Evolutionary conservation across 2,888 invertebrate genomes (phyloP), one percentile per base, ranked within the genome.

Genomic region (Plebejus argus): DNA sequence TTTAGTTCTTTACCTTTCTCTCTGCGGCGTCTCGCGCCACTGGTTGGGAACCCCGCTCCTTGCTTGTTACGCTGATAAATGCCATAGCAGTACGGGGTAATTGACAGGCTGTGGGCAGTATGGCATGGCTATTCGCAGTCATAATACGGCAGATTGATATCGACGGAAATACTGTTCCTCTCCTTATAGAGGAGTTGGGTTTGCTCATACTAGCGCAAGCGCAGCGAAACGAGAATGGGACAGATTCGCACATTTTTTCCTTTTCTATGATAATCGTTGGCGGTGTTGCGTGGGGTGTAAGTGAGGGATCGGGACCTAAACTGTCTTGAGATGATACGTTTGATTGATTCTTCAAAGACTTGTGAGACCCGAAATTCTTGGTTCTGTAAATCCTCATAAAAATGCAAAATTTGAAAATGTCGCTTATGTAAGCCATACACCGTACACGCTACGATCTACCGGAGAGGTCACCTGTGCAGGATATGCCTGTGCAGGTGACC

Each of bases 1-100:
- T 39, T 39, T 45, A 45, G 45, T 53, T 53, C 18, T 18, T 53
- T 20, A 20, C 20, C 58, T 58, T 58, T 18, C 53, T 45, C 10
- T 45, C 45, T 53, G 18, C 53, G 53, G 18, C 53, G 5, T 18
- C 53, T 53, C 5, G 53, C 4, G 12, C 53, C 53, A 53, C 53
- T 53, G 53, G 53, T 53, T 18, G 53, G 53, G 18, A 53, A 18
- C 53, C 18, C 53, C 53, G 53, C 5, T 53, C 53, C 18, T 53
- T 15, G 28, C 66, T 66, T 66, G 66, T 66, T 61, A 61, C 91
- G 91, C 80, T 81, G 83, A 82, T 83, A 81, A 82, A 83, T 82
- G 79, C 79, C 78, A 78, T 79, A 80, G 81, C 81, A 83, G 82
- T 83, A 81, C 79, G 39, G 79, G 81, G 80, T 81, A 82, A 82